These are phyloP conservation scores for Bombus sibiricus DNA, from an alignment of 1,140 invertebrate genomes.

Conservation along the genomic window DNA sequence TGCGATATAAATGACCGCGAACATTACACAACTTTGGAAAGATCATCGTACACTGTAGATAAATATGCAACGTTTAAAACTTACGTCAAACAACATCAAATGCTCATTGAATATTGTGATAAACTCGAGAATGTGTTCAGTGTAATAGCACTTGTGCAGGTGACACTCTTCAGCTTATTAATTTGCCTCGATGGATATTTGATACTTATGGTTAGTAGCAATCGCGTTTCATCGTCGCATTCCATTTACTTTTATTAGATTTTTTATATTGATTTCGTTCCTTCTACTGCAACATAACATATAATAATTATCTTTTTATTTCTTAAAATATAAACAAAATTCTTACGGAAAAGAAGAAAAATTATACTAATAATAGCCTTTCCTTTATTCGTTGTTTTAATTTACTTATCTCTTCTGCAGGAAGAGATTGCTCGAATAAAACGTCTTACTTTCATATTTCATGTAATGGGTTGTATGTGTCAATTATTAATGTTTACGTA, in stretches of 20 bases:
- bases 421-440: neutral
- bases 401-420: neutral
- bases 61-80: neutral
- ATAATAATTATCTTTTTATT: neutral
- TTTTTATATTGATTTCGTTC: no score
- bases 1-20: fast-evolving
- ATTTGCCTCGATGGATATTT: slow-evolving; percentile 55
- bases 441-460: slow-evolving; percentile 1
- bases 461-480: neutral
- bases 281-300: no score
- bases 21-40: neutral
- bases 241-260: no score
- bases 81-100: slow-evolving; percentile 49
- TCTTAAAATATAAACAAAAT: no score
- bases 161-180: slow-evolving; percentile 38
- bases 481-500: slow-evolving; percentile 58
- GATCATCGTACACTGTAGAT: fast-evolving
- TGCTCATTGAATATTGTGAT: slow-evolving; percentile 43
- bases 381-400: no score
- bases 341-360: neutral
- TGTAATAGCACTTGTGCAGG: slow-evolving; percentile 32
- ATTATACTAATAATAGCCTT: no score
- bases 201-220: slow-evolving; percentile 18
- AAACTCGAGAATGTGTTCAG: slow-evolving; percentile 51
- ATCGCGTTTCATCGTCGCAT: no score